Evolutionary conservation across 1,140 invertebrate species (phyloP).

Genomic region (Drosophila athabasca): DNA sequence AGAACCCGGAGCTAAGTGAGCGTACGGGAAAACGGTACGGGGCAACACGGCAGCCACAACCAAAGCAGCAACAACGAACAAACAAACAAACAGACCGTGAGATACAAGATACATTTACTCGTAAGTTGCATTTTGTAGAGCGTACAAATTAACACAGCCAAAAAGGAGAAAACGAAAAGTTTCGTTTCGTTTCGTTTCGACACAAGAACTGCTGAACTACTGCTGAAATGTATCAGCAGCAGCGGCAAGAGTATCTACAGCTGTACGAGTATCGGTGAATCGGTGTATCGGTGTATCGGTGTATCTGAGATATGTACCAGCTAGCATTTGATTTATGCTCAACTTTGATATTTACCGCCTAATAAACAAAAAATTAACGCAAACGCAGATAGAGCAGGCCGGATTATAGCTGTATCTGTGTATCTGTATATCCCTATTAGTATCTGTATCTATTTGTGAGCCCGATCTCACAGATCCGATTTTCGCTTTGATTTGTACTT

Average conservation of each 20-base stretch:
- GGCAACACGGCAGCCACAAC: constrained; percentile 66
- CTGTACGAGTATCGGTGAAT: constrained; percentile 27
- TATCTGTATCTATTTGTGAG: constrained; percentile 50
- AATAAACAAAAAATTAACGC: constrained; percentile 82
- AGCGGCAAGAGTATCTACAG: not conserved
- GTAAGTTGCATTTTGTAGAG: constrained; percentile 74
- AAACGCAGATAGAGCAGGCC: constrained; percentile 55
- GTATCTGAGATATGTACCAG: constrained; percentile 48
- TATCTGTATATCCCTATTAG: constrained; percentile 45
- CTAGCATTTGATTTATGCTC: constrained; percentile 76
- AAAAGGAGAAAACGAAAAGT: constrained; percentile 58
- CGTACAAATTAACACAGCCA: constrained; percentile 73
- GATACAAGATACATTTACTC: constrained; percentile 59
- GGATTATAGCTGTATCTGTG: constrained; percentile 54
- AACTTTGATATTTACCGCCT: constrained; percentile 81
- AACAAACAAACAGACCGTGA: constrained; percentile 79
- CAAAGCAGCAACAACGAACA: constrained; percentile 60
- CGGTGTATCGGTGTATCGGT: constrained; percentile 25
- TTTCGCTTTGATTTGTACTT: constrained; percentile 76
- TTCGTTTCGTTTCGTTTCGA: constrained; percentile 65
- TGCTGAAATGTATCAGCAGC: not conserved
- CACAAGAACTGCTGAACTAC: constrained; percentile 38
- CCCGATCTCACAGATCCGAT: constrained; percentile 22
- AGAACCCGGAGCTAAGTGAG: constrained; percentile 61
- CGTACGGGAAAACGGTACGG: constrained; percentile 49